Evolutionary conservation across 1,140 invertebrate species (phyloP).

Genomic region (Cryptotermes secundus): DNA sequence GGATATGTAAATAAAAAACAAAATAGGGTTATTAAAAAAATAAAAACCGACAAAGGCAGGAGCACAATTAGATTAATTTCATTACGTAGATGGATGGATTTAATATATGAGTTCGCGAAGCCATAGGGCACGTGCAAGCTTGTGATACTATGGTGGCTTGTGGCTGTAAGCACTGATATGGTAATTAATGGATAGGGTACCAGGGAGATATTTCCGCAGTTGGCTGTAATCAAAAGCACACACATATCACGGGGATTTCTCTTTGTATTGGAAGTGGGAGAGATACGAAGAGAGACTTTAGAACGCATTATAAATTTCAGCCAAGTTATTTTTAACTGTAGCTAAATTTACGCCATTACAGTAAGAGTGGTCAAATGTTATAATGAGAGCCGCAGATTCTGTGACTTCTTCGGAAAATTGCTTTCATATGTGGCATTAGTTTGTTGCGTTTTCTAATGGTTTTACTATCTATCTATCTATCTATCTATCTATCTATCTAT

Average conservation of each 20-base stretch:
- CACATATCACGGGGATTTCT: conserved; percentile 16
- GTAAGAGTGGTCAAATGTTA: too few relatives aligned
- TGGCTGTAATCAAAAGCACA: conserved; percentile 15
- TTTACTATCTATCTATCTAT: too few relatives aligned
- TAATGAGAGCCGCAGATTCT: too few relatives aligned
- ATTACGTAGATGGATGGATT: conserved; percentile 19
- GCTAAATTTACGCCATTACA: not conserved
- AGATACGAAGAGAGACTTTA: not conserved
- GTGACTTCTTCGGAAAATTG: too few relatives aligned
- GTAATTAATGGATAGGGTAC: conserved; percentile 16
- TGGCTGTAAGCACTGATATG: not conserved
- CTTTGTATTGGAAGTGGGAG: conserved; percentile 3
- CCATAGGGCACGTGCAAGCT: not conserved
- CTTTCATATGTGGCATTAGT: too few relatives aligned
- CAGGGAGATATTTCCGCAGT: conserved; percentile 10
- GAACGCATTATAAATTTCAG: not conserved
- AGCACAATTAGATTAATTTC: conserved; percentile 18
- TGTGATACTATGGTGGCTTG: not conserved
- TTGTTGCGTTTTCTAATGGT: too few relatives aligned
- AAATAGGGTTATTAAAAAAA: conserved; percentile 10
- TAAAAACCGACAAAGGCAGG: conserved; percentile 4
- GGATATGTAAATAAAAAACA: conserved; percentile 1
- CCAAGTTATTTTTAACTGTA: not conserved
- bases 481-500: too few relatives aligned
- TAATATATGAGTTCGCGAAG: not conserved